Evolutionary conservation across 2,888 invertebrate species (phyloP), one percentile per base, ranked within the genome.

Genomic region (Microplitis deprimator): DNA sequence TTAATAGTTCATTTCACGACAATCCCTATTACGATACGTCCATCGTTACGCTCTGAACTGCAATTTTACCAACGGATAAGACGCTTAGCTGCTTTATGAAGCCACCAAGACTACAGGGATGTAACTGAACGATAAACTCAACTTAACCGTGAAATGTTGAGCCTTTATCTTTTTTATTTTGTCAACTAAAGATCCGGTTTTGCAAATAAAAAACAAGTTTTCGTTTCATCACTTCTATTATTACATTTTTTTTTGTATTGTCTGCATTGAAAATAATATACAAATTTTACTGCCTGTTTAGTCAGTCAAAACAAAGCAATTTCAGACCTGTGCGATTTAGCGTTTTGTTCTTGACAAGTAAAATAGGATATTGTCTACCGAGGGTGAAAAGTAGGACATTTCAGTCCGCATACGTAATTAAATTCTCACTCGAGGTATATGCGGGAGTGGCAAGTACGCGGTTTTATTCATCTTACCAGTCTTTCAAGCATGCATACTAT

Each of bases 1-100:
- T 77, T 81, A 84, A 84, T 84, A 80, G 81, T 71, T 75, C 80
- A 79, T 82, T 85, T 85, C 83, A 84, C 82, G 83, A 84, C 77
- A 69, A 81, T 82, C 83, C 79, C 81, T 79, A 81, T 77, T 73
- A 77, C 77, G 81, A 80, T 79, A 80, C 78, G 77, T 77, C 17
- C 75, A 72, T 72, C 39, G 71, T 79, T 64, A 29, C 29, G 29
- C 76, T 75, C 77, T 76, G 77, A 79, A 79, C 78, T 75, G 70
- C 77, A 76, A 77, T 77, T 76, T 77, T 76, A 73, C 70, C 75
- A 60, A n/a, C 67, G 71, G 75, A 72, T 76, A 76, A 76, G 72
- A 76, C 68, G 72, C 76, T 72, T 68, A 68, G 76, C 67, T 76
- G 68, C 68, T 72, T 68, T 65, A 72, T 61, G 61, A 38, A 72